Base-by-base conservation (phyloP, 2,888 invertebrate species). In the Stenodera caucasica region DNA sequence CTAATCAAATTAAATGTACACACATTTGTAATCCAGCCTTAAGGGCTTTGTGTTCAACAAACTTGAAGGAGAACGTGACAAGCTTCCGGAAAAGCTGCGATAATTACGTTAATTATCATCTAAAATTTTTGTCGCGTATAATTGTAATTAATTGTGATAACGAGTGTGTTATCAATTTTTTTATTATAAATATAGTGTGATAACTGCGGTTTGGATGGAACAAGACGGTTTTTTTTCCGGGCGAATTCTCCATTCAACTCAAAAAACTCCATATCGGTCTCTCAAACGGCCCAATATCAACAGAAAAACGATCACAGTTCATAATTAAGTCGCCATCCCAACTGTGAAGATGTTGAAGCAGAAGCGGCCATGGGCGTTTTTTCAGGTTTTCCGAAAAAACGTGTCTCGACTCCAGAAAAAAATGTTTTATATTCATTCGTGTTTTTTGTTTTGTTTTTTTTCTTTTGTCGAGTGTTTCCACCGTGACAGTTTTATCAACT, bases 11-110 rank as follows among this genome's bases (percentile, higher is more conserved):
- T 30, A 50, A 30, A 26, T 29, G 14, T 11, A 23, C 26, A 18
- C 15, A 49, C 49, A 2, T 8, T 21, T 21, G 49, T 26, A 2
- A 32, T 29, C 7, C 8, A n/a, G 6, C 32, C 26, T 26, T 8
- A n/a, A 29, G 14, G 9, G 50, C 11, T 50, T 14, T 50, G 29
- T 52, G 52, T 6, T 30, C n/a, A 21, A 51, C 30, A 51, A 51
- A 30, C 30, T 51, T 30, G 30, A 32, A 51, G 29, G 21, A 50
- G n/a, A 23, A 51, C 51, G 51, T 51, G 52, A 15, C 52, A 52
- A 9, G 18, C 21, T 52, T 32, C 9, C 33, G 18, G 8, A 15
- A 26, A 51, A 15, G 15, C 33, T 30, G 32, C 32, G 12, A 18
- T 52, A 32, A 52, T 52, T 52, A 52, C 32, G n/a, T 52, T 21